phyloP scores from a whole-genome alignment of 2,797 vertebrate species.

The Lagorchestes hirsutus region DNA sequence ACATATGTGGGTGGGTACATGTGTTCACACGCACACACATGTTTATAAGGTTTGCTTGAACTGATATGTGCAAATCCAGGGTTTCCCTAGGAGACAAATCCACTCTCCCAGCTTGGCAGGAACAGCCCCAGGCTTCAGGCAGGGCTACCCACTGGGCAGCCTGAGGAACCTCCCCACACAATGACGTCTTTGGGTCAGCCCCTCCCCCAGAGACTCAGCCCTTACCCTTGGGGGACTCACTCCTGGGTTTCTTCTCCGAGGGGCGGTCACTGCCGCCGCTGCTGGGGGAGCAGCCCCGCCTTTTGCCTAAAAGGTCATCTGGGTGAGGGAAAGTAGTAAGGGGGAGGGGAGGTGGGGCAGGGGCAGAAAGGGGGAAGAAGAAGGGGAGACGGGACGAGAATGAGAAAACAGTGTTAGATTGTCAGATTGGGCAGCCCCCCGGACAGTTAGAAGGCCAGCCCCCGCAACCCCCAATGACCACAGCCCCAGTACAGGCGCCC shows the following conservation, averaged over 20 bases:
- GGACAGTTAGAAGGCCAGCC: not conserved
- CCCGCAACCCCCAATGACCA: not conserved
- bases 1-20: not conserved
- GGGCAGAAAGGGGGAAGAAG: not conserved
- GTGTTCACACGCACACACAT: not conserved
- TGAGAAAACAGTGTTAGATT: conserved; percentile 72
- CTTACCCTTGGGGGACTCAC: conserved; percentile 97
- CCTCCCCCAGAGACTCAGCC: conserved; percentile 23
- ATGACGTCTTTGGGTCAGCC: conserved; percentile 1
- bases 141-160: not conserved
- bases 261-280: conserved; percentile 96
- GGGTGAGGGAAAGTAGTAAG: conserved; percentile 47
- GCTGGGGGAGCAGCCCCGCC: conserved; percentile 94
- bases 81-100: not conserved
- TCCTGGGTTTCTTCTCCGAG: conserved; percentile 96
- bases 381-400: not conserved
- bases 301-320: conserved; percentile 98
- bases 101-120: not conserved
- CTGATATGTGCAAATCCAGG: not conserved
- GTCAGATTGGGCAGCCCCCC: not conserved
- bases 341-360: conserved; percentile 42
- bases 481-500: conserved; percentile 9
- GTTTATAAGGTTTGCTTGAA: not conserved
- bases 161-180: not conserved
- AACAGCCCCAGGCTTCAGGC: not conserved